phyloP scores from a whole-genome alignment of 2,797 vertebrate genomes.

The Muscicapa comitata region DNA sequence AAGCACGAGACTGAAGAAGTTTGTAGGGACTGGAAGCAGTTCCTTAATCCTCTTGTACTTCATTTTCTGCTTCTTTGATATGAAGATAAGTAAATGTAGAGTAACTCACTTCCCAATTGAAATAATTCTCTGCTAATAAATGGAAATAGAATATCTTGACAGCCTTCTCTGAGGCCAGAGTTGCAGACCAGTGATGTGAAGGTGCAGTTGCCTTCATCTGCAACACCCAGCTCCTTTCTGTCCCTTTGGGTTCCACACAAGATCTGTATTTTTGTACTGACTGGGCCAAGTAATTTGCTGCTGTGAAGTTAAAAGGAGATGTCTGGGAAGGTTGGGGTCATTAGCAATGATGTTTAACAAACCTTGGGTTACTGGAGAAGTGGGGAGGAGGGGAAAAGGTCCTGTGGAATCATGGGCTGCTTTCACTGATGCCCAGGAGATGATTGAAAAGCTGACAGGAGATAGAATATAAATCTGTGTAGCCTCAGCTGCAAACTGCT shows the following conservation, averaged over 20 bases:
- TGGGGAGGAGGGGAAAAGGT: background rate
- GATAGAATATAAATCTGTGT: background rate
- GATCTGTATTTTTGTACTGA: background rate
- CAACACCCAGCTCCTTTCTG: background rate
- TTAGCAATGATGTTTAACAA: background rate
- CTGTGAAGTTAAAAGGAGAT: background rate
- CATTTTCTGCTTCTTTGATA: background rate
- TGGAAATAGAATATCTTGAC: background rate
- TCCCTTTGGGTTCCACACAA: background rate
- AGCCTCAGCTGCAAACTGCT: background rate
- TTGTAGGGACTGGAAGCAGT: background rate
- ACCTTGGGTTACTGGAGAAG: background rate
- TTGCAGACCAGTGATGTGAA: background rate
- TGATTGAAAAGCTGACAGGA: constrained; percentile 27
- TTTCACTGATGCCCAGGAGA: background rate
- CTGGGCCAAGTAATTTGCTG: background rate
- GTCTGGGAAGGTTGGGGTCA: background rate
- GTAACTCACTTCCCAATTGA: background rate
- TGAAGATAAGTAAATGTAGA: background rate
- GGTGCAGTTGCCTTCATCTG: background rate
- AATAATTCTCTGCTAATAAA: background rate
- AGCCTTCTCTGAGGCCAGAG: background rate
- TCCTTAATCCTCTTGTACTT: background rate
- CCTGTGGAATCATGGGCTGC: background rate
- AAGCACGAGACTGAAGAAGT: background rate